Percentiles rank a stretch among this genome's conserved stretches.
Conservation (phyloP, 2,113 vertebrate genomes). For the Apteryx mantelli region DNA sequence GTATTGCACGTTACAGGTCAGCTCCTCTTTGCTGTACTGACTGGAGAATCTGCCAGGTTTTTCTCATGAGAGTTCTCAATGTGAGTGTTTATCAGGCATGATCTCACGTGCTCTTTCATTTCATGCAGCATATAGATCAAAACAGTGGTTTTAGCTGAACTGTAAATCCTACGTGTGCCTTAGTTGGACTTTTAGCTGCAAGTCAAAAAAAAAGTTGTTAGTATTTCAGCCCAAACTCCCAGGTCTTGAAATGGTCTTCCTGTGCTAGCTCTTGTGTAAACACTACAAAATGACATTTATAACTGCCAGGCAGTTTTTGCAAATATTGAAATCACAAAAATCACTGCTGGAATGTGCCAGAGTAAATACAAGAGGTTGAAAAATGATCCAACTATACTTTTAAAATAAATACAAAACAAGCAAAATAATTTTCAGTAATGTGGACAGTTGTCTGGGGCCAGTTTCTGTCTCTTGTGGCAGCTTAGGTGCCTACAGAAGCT, state of each 20-base stretch:
- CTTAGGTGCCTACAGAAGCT: not conserved
- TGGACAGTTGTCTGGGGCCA: not conserved
- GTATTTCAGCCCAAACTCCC: not conserved
- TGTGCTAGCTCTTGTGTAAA: not conserved
- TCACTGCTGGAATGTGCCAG: not conserved
- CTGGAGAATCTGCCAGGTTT: not conserved
- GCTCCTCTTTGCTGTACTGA: not conserved
- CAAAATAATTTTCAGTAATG: not conserved
- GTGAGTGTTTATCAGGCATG: too few relatives aligned
- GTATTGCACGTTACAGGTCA: not conserved
- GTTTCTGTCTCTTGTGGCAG: not conserved
- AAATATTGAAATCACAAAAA: not conserved
- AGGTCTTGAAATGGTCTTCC: not conserved
- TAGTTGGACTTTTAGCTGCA: not conserved
- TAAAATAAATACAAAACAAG: not conserved
- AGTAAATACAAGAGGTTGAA: not conserved
- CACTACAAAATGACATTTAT: not conserved
- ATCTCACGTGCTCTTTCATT: too few relatives aligned
- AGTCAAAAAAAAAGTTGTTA: not conserved
- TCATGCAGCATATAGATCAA: too few relatives aligned
- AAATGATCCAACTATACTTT: not conserved
- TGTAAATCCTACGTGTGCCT: not conserved
- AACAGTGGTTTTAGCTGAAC: not conserved
- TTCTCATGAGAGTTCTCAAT: too few relatives aligned
- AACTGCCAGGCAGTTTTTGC: not conserved